phyloP scores from a whole-genome alignment of 2,797 vertebrate genomes.

The Melanogrammus aeglefinus region DNA sequence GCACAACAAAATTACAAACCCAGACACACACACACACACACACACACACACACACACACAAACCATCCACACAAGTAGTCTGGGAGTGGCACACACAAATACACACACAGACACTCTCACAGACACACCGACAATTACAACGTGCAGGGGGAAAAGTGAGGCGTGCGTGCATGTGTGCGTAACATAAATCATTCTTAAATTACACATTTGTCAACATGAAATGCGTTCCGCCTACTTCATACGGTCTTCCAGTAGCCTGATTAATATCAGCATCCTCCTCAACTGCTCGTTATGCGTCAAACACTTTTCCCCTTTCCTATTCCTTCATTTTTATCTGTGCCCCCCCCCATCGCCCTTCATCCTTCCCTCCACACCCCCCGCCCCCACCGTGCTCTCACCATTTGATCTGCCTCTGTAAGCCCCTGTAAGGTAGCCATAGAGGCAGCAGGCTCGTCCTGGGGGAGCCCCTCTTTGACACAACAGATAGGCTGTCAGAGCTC shows the following conservation, averaged over 20 bases:
- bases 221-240: conserved; percentile 68
- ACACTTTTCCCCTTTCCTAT: conserved; percentile 63
- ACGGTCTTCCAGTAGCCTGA: conserved; percentile 68
- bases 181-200: conserved; percentile 75
- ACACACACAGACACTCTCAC: background rate
- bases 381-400: conserved; percentile 64
- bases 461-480: conserved; percentile 68
- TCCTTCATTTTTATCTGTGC: conserved; percentile 54
- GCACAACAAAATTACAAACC: too few relatives aligned
- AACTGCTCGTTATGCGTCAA: conserved; percentile 73
- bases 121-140: conserved; percentile 2
- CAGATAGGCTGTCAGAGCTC: conserved; percentile 59
- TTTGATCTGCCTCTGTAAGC: conserved; percentile 60
- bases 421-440: conserved; percentile 53
- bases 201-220: conserved; percentile 82
- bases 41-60: too few relatives aligned
- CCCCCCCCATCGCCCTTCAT: conserved; percentile 6
- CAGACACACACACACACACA: too few relatives aligned
- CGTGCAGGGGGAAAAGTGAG: conserved; percentile 31
- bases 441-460: conserved; percentile 49
- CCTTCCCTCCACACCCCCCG: conserved; percentile 41
- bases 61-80: too few relatives aligned
- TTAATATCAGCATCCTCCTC: conserved; percentile 73
- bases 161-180: conserved; percentile 28
- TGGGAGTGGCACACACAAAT: too few relatives aligned